Base-by-base conservation (phyloP, 2,113 vertebrate species). In the Gnathonemus longibarbis region DNA sequence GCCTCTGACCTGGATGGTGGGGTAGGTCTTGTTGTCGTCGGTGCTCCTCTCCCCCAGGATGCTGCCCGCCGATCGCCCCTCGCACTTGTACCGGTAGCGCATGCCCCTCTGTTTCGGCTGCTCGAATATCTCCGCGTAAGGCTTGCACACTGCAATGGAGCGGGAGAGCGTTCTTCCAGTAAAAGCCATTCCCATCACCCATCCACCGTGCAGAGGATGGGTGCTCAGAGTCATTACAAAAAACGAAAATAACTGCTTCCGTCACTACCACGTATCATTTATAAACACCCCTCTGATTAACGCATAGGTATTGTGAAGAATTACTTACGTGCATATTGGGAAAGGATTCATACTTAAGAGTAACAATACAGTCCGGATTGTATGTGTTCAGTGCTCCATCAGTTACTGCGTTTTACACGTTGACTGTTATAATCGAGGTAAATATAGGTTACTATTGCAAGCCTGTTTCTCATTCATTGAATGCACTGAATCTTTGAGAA, bases 41-140 rank as follows among this genome's bases (percentile, higher is more conserved):
- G 97, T 97, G 92, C 97, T 99, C 94, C 95, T 97, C 84, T 98
- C 97, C 49, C 98, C 98, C 0, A 97, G 98, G 94, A 99, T 99
- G 95, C 98, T 99, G 83, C 98, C 98, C 0, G 98, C 98, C 0
- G 98, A 99, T 84, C 98, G 97, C 6, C 98, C 98, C 93, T 99
- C 98, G 88, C 98, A 99, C 92, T 98, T 98, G 94, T 99, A 99
- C 89, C 98, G 96, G 94, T 99, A 99, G 87, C 98, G 98, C 98
- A 99, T 99, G 21, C 98, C 98, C 91, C 98, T 96, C 92, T 98
- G 98, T 91, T 97, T 96, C 90, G 98, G 98, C 92, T 99, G 97
- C 92, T 99, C 98, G 48, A 96, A 97, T 93, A 99, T 98, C 95
- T 98, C 97, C 91, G 97, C 93, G 85, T 95, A 95, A 0, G 98